phyloP scores from a whole-genome alignment of 1,140 invertebrate genomes.

The Magallana ariakensis region DNA sequence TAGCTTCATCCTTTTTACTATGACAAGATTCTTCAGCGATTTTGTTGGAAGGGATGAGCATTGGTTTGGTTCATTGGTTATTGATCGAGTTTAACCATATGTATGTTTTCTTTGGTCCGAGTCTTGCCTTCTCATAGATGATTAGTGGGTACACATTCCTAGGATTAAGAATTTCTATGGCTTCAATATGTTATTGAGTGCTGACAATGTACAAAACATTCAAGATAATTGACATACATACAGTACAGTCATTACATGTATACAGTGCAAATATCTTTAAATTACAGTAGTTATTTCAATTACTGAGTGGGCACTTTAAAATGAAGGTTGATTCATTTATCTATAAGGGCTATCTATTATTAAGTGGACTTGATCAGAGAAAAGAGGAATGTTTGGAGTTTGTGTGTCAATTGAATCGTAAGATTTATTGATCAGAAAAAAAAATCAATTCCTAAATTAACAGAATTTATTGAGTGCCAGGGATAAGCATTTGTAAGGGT shows the following conservation, averaged over 20 bases:
- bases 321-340: background rate
- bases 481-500: slow-evolving; percentile 21
- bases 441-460: slow-evolving; percentile 29
- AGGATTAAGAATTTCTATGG: background rate
- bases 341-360: background rate
- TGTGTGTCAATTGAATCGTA: slow-evolving; percentile 9
- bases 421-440: background rate
- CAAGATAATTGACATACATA: background rate
- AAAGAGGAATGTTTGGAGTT: slow-evolving; percentile 15
- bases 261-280: background rate
- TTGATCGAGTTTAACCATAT: background rate
- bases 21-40: background rate
- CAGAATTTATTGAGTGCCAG: background rate
- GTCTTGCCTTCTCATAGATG: background rate
- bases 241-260: background rate
- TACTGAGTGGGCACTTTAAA: background rate
- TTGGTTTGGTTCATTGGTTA: background rate
- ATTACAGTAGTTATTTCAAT: background rate
- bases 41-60: background rate
- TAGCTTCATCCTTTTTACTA: background rate
- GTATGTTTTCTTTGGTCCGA: background rate
- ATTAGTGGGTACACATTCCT: background rate
- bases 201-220: background rate
- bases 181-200: background rate
- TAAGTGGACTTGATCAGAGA: background rate